A percentile compares a stretch with the other conserved stretches of the same genome.
Conservation (phyloP, 2,888 invertebrate genomes). For the Rhynchonema sp. region DNA sequence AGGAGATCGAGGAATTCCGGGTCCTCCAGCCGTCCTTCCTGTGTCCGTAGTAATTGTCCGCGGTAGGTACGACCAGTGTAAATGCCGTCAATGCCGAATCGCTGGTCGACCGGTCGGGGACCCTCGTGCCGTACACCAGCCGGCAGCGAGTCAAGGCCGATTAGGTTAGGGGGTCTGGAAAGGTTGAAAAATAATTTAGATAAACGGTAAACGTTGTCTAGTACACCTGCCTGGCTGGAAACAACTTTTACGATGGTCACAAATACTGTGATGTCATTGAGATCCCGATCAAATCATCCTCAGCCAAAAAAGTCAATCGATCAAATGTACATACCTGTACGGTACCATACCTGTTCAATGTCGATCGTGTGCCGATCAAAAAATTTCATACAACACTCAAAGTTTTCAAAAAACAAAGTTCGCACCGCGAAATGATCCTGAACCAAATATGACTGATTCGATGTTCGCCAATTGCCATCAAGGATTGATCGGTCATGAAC, state of each 20-base stretch:
- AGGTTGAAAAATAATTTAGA: background rate
- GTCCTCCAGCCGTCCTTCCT: background rate
- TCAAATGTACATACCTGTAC: too few species aligned
- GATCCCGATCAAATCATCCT: background rate
- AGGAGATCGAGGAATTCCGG: background rate
- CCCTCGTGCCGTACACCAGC: background rate
- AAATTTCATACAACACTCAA: too few species aligned
- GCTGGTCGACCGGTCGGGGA: background rate
- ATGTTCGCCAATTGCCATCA: conserved; percentile 19
- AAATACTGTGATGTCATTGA: background rate
- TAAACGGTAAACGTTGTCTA: too few species aligned
- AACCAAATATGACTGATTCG: conserved; percentile 18
- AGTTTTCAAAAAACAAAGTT: background rate
- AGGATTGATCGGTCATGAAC: conserved; percentile 16
- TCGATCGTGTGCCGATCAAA: too few species aligned
- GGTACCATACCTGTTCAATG: too few species aligned
- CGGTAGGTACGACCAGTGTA: background rate
- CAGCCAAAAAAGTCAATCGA: background rate
- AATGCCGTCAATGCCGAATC: background rate
- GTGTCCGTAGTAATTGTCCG: background rate
- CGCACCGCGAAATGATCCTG: conserved; percentile 4
- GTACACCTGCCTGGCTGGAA: too few species aligned
- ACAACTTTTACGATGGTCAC: background rate
- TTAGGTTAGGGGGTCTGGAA: background rate
- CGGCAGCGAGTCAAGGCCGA: background rate